These are phyloP conservation scores for Prunella himalayana DNA, from an alignment of 2,113 vertebrate genomes.

Conservation along the genomic window DNA sequence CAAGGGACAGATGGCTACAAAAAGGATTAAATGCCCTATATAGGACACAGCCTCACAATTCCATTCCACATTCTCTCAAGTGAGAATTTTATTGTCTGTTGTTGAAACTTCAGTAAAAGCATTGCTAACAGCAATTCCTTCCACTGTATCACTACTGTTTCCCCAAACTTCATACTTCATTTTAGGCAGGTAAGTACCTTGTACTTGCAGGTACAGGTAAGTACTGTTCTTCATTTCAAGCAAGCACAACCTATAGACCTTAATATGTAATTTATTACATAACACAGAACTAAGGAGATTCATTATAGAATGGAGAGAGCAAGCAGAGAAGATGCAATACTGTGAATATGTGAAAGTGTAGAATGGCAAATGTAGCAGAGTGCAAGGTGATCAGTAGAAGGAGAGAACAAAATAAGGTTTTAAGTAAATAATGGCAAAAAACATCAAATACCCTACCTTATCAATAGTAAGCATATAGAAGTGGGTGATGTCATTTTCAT, in stretches of 20 bases:
- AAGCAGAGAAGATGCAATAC: background rate
- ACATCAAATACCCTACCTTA: slow-evolving; percentile 78
- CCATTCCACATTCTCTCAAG: background rate
- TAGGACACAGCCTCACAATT: background rate
- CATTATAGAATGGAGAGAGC: background rate
- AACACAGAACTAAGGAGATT: background rate
- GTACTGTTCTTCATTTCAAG: background rate
- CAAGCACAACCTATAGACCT: background rate
- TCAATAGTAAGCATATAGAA: slow-evolving; percentile 99
- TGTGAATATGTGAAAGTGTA: background rate
- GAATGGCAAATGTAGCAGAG: background rate
- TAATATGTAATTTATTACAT: background rate
- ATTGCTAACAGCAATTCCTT: background rate
- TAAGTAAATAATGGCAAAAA: background rate
- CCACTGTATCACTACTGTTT: background rate
- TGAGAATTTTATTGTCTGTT: background rate
- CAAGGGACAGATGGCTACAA: background rate
- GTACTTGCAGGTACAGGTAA: background rate
- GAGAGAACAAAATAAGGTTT: background rate
- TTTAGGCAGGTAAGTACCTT: background rate
- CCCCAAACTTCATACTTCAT: background rate
- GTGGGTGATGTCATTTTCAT: slow-evolving; percentile 94
- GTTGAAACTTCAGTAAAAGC: background rate
- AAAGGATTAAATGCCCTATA: background rate
- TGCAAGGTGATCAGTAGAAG: background rate